Evolutionary conservation across 2,888 invertebrate genomes (phyloP), one percentile per base, ranked within the genome.

Genomic region (Cosmia pyralina): DNA sequence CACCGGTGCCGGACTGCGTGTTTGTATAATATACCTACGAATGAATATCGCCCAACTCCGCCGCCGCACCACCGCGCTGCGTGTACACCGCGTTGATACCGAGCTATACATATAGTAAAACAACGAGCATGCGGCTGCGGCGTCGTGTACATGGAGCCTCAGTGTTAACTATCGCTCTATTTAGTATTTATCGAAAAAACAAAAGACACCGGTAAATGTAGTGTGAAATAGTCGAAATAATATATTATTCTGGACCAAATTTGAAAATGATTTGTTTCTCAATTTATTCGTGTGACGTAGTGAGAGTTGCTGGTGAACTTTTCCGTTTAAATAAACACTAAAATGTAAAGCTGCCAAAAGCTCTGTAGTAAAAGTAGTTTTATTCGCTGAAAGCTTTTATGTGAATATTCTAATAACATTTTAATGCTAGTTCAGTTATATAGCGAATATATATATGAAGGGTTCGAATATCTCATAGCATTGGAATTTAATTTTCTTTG

Each of bases 311-410:
- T 60, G 44, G 55, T 5, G 15, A 79, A 79, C 17, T 69, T 82
- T 69, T 57, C 65, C 52, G 55, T 71, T 62, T 68, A 75, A 75
- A 78, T 78, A 72, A 71, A 69, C 66, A 67, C 22, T 81, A 19
- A 77, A 73, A 71, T 48, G 41, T 72, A 63, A 68, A 75, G 57
- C 66, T 63, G n/a, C 58, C 44, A 17, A 72, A 58, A 60, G 38
- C 22, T 28, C 15, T 28, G 57, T 59, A 74, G 57, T 75, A 78
- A 69, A 82, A 75, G 17, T 52, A 69, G 22, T 72, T 72, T 72
- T 72, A 70, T 65, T 79, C 17, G 10, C 28, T 59, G 17, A 65
- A 68, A 75, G 67, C 60, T 75, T 82, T 79, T 46, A 52, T 52
- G 58, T 53, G 46, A 46, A 67, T 38, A 59, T 44, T 60, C 4